These are phyloP conservation scores for Acanthis flammea DNA, from an alignment of 2,797 vertebrate genomes.

Conservation along the genomic window DNA sequence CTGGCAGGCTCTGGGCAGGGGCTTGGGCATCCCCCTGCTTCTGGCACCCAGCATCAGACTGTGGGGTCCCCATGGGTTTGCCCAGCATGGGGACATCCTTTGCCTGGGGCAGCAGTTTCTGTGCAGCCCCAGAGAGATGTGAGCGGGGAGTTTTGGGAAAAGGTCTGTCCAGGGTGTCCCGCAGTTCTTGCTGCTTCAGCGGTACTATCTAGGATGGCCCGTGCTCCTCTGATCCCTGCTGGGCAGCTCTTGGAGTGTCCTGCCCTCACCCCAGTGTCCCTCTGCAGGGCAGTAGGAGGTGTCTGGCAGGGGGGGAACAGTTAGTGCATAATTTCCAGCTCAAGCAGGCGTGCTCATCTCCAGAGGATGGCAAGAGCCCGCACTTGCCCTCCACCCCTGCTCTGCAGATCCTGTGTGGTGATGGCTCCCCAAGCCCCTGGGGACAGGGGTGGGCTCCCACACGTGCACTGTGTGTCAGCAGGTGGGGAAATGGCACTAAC, in stretches of 20 bases:
- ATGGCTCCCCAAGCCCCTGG: rapidly evolving
- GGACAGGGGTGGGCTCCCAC: background rate
- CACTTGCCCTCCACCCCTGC: rapidly evolving
- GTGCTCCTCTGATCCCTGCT: background rate
- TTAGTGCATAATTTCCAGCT: background rate
- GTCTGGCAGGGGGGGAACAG: rapidly evolving
- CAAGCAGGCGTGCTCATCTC: background rate
- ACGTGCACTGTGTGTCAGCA: rapidly evolving
- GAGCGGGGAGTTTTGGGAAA: background rate
- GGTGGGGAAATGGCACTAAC: background rate
- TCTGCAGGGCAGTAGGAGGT: background rate
- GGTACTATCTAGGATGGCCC: background rate
- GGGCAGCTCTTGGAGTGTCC: background rate
- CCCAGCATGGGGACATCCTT: rapidly evolving
- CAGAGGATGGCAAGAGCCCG: background rate
- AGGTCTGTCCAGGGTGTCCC: background rate
- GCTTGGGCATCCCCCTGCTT: background rate
- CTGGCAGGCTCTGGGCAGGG: rapidly evolving
- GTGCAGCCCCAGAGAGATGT: background rate
- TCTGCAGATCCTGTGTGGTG: rapidly evolving
- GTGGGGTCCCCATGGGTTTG: background rate
- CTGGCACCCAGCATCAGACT: background rate
- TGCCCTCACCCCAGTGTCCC: background rate
- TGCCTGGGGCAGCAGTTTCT: background rate
- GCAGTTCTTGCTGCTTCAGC: background rate